Percentiles rank a stretch among this genome's conserved stretches.
phyloP scores from a whole-genome alignment of 2,113 vertebrate species.

The Salvelinus fontinalis region DNA sequence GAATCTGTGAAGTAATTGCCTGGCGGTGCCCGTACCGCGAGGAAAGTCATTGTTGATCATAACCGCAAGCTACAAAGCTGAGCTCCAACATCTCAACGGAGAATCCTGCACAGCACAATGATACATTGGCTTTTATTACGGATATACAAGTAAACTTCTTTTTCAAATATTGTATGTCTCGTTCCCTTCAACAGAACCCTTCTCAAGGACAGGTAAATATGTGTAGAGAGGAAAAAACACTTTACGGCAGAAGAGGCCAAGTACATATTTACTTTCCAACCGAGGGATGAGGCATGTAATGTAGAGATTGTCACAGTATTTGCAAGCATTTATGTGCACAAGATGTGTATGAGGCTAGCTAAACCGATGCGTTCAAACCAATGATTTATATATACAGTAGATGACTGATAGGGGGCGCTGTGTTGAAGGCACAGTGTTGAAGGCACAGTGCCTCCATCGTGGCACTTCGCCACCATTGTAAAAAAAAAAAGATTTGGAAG shows the following conservation, averaged over 20 bases:
- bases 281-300: neutral
- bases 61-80: constrained; percentile 13
- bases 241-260: neutral
- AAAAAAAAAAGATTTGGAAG: too few relatives aligned
- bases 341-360: neutral
- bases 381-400: neutral
- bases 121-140: constrained; percentile 1
- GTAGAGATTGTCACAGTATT: neutral
- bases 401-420: too few relatives aligned
- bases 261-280: neutral
- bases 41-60: constrained; percentile 17
- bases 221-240: neutral
- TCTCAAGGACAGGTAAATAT: neutral
- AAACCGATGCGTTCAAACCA: neutral
- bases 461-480: too few relatives aligned
- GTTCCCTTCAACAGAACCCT: neutral
- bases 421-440: too few relatives aligned
- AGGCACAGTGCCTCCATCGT: too few relatives aligned
- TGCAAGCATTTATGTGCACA: neutral
- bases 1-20: neutral
- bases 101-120: neutral
- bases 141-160: neutral
- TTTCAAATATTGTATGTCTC: neutral
- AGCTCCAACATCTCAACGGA: neutral
- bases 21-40: neutral